A percentile compares a stretch with the other conserved stretches of the same genome.
Evolutionary conservation across 2,888 invertebrate species (phyloP).

Genomic region (Chymomyza caudatula): DNA sequence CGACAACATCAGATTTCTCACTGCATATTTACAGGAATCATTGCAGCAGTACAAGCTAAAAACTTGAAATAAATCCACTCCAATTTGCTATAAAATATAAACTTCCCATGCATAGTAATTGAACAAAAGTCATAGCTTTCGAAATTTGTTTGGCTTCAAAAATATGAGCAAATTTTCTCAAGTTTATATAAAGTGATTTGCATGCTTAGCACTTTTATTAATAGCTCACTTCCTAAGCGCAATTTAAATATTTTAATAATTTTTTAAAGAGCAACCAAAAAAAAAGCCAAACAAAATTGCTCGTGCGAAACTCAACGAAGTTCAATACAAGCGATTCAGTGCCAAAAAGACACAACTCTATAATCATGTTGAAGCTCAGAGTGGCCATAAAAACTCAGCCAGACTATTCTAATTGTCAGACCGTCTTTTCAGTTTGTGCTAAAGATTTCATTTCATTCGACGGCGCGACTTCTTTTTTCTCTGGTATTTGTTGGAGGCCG

Average conservation of each 20-base stretch:
- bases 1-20: no score
- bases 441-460: conserved; percentile 57
- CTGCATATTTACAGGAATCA: no score
- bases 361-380: conserved; percentile 58
- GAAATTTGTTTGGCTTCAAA: neutral
- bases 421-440: conserved; percentile 22
- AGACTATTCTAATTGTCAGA: conserved; percentile 70
- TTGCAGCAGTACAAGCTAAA: neutral
- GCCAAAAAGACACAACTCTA: conserved; percentile 41
- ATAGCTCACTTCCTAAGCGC: conserved; percentile 56
- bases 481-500: conserved; percentile 20
- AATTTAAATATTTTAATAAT: conserved; percentile 63
- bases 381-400: conserved; percentile 25
- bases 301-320: neutral
- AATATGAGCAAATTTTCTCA: neutral
- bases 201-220: conserved; percentile 29
- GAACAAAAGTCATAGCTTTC: neutral
- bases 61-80: neutral
- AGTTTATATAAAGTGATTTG: conserved; percentile 25
- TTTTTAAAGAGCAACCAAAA: conserved; percentile 23
- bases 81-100: neutral
- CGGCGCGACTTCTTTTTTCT: conserved; percentile 4
- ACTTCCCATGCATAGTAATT: neutral
- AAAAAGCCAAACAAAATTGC: conserved; percentile 15
- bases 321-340: conserved; percentile 17